Evolutionary conservation across 2,888 invertebrate species (phyloP), one percentile per base, ranked within the genome.

Genomic region (Leucoma salicis): DNA sequence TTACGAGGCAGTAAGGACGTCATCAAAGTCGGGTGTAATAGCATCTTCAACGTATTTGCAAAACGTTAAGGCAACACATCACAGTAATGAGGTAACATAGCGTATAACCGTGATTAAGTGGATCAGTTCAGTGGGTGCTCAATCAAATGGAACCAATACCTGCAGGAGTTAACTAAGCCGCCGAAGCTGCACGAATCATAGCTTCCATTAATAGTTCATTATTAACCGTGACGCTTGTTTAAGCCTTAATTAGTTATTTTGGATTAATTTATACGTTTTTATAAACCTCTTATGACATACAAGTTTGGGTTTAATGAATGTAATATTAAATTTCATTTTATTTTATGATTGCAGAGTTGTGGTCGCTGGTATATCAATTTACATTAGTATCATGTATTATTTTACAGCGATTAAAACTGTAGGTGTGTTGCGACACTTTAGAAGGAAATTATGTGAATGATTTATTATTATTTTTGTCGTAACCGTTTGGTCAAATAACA

Each of bases 71-170:
- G 38, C 42, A 59, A 66, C 57, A 62, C 56, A 66, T 63, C 55
- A 49, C 54, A 53, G 52, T 68, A 73, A 66, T 66, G 66, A 72
- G 65, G 56, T 49, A 69, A 69, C 64, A 63, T 57, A 56, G 63
- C 73, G 66, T 66, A 70, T 69, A 70, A 68, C 70, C 64, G 63
- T 74, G 78, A 82, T 80, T 78, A 82, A 80, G 63, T 62, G 66
- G 65, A 63, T 67, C 73, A 66, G 70, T 70, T 73, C 70, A 72
- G 60, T 67, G 69, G 54, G 59, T 63, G 74, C 56, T 72, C 74
- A 73, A 82, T 82, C 81, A 79, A 67, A 63, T 59, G 72, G 72
- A 74, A 74, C 70, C 69, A 73, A 79, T 81, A 58, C 60, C 57
- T 62, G 55, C 64, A 53, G 57, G 55, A 63, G 62, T 59, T 57